Evolutionary conservation across 2,888 invertebrate genomes (phyloP), one percentile per base, ranked within the genome.

Genomic region (Danaus chrysippus): DNA sequence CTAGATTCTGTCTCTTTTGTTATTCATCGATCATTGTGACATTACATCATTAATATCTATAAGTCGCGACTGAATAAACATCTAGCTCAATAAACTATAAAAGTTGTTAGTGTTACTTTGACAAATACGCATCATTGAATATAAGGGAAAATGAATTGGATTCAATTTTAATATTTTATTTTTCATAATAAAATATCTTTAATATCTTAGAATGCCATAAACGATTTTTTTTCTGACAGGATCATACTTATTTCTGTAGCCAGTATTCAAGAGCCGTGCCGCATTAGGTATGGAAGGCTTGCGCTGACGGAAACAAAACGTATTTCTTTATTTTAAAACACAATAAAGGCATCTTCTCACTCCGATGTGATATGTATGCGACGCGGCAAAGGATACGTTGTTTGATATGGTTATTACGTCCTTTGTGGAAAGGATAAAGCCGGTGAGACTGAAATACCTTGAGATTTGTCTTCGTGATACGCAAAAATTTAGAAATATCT

Each of bases 341-440:
- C 81, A 81, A 87, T 82, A 84, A 82, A 79, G 76, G 78, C 77
- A 77, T 76, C 77, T 75, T 71, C 71, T 67, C 74, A 73, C 71
- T 75, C 71, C 76, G 72, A 74, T 72, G 71, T 83, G 77, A 86
- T 90, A 87, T 87, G 90, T 90, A 90, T 91, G 90, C 90, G 80
- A 76, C 82, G 75, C 86, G 81, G 84, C 83, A 76, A 81, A 87
- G 84, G 87, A 89, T 86, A 86, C 84, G 83, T 84, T 80, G 85
- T 88, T 90, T 90, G 89, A 91, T 90, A 90, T 91, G 91, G 90
- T 89, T 90, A 90, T 91, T 87, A 91, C 86, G 82, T 86, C 83
- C 86, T 90, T 91, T 89, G 88, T 87, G 78, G 81, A 73, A 74
- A 79, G 79, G 79, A 87, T 86, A 86, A 85, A 87, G 80, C 79